A percentile compares a stretch with the other conserved stretches of the same genome.
Evolutionary conservation across 37 sponge, comb jelly and placozoan genomes (phyloP).

Genomic region (Spongilla lacustris): DNA sequence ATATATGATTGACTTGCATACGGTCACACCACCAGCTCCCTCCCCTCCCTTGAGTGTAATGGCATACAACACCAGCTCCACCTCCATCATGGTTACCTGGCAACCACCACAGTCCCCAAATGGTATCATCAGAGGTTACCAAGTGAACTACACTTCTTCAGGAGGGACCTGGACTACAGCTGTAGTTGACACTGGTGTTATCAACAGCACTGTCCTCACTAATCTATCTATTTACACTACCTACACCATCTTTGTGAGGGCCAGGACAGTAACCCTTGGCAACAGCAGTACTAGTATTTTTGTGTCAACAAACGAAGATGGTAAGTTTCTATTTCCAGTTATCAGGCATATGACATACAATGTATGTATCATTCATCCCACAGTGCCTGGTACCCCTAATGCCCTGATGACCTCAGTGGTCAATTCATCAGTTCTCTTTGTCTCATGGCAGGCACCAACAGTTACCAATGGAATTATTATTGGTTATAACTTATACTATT

Average conservation of each 20-base stretch:
- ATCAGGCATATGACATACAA: not conserved
- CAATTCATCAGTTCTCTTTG: not conserved
- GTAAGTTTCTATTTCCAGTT: not conserved
- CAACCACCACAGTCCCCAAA: slow-evolving; percentile 33
- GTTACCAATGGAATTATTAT: slow-evolving; percentile 42
- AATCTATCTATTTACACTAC: slow-evolving; percentile 5
- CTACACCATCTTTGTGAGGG: slow-evolving; percentile 16
- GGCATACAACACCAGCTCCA: slow-evolving; percentile 1
- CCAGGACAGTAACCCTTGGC: slow-evolving; percentile 15
- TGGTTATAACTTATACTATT: slow-evolving; percentile 30
- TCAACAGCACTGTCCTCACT: not conserved
- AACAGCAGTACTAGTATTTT: not conserved
- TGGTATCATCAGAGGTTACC: slow-evolving; percentile 47
- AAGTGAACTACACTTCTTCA: not conserved
- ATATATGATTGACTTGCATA: not conserved
- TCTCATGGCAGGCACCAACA: slow-evolving; percentile 29
- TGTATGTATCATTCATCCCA: not conserved
- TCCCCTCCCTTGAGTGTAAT: slow-evolving; percentile 29
- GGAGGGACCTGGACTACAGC: not conserved
- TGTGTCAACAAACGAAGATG: slow-evolving; percentile 44
- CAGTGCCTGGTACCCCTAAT: slow-evolving; percentile 20
- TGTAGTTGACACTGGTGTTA: not conserved
- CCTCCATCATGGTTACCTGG: slow-evolving; percentile 34
- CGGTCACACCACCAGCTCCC: slow-evolving; percentile 29
- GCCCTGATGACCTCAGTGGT: not conserved